Conservation (phyloP, 1,140 invertebrate genomes). For the Drosophila bocki region DNA sequence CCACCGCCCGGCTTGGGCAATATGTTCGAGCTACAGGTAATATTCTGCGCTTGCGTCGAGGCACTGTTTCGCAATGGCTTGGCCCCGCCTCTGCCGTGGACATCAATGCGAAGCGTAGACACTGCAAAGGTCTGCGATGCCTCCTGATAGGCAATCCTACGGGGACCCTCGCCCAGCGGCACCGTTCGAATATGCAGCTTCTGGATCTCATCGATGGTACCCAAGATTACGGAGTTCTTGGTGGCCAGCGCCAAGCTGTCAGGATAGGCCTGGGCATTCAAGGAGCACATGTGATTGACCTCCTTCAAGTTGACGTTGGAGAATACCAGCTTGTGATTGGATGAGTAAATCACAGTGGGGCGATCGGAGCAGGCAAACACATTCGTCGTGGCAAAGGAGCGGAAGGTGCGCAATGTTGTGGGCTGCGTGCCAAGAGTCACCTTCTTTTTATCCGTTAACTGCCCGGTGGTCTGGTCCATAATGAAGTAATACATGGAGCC, state of each 20-base stretch:
- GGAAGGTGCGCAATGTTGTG: conserved; percentile 95
- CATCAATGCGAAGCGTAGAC: conserved; percentile 95
- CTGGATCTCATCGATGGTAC: conserved; percentile 99
- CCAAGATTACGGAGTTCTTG: conserved; percentile 96
- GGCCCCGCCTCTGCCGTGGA: conserved; percentile 90
- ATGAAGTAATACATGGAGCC: conserved; percentile 99
- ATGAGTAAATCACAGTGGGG: conserved; percentile 99
- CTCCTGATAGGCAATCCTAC: conserved; percentile 98
- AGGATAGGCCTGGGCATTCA: conserved; percentile 97
- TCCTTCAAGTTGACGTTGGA: conserved; percentile 99
- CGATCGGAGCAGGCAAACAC: conserved; percentile 99
- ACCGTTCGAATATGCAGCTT: conserved; percentile 98
- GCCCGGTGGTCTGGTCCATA: conserved; percentile 90
- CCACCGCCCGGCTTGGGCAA: conserved; percentile 82
- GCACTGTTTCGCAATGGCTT: conserved; percentile 91
- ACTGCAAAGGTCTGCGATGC: conserved; percentile 97
- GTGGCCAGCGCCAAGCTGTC: conserved; percentile 97
- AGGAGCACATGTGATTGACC: conserved; percentile 99
- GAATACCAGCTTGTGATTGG: conserved; percentile 99
- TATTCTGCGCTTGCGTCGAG: conserved; percentile 90
- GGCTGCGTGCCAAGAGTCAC: conserved; percentile 99
- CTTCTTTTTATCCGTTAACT: conserved; percentile 93
- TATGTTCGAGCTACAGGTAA: conserved; percentile 86
- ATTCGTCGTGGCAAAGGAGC: conserved; percentile 96
- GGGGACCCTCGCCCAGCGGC: conserved; percentile 96